Evolutionary conservation across 2,797 vertebrate species (phyloP).

Genomic region (Stomatorhinus walkeri): DNA sequence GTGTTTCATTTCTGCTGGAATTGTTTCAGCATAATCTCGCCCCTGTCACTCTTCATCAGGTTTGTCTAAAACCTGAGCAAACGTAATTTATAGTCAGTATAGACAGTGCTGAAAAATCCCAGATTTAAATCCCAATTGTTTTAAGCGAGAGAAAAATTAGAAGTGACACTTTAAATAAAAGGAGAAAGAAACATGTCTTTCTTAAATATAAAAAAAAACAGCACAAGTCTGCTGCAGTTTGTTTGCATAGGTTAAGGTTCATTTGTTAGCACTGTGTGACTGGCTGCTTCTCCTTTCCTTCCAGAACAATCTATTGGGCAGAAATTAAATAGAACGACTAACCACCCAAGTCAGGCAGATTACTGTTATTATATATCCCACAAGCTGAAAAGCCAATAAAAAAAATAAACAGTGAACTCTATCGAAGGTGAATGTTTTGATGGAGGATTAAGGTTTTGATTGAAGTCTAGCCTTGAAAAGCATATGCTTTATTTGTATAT

Average conservation of each 20-base stretch:
- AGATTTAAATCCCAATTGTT: conserved; percentile 34
- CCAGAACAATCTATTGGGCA: conserved; percentile 2
- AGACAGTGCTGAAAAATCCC: conserved; percentile 23
- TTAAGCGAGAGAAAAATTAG: conserved; percentile 19
- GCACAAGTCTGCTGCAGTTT: neutral
- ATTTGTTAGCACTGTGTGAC: conserved; percentile 1
- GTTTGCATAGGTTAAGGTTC: conserved; percentile 10
- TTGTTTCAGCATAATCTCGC: conserved; percentile 21
- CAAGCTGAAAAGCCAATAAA: neutral
- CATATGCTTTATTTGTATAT: neutral
- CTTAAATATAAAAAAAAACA: conserved; percentile 6
- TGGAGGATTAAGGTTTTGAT: neutral
- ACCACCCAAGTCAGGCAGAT: neutral
- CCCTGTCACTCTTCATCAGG: conserved; percentile 33
- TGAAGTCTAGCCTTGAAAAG: neutral
- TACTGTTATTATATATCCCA: neutral
- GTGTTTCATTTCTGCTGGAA: conserved; percentile 10
- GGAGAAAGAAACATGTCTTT: neutral
- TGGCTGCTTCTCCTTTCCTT: conserved; percentile 8
- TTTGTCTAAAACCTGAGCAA: conserved; percentile 29
- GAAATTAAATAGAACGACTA: conserved; percentile 7
- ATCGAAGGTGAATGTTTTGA: conserved; percentile 9
- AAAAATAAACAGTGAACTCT: neutral
- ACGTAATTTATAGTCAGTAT: conserved; percentile 25
- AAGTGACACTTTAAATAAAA: conserved; percentile 22